Conservation (phyloP, 2,113 vertebrate genomes). For the Emydocephalus ijimae region DNA sequence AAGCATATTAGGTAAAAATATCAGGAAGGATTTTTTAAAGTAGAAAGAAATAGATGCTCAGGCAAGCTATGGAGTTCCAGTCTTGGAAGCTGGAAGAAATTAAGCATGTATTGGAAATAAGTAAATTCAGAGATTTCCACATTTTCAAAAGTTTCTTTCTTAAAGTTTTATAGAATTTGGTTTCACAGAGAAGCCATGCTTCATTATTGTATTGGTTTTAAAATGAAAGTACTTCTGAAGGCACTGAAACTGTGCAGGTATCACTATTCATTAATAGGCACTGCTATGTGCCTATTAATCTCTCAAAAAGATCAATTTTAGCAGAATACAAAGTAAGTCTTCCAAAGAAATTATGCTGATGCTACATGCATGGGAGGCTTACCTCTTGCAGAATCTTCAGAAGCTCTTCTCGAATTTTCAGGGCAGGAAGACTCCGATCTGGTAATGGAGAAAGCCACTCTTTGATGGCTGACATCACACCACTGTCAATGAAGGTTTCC, state of each 20-base stretch:
- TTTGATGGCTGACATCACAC: slow-evolving; percentile 97
- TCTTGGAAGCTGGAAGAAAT: background rate
- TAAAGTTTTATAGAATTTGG: background rate
- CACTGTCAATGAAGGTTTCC: slow-evolving; percentile 98
- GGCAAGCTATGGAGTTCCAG: background rate
- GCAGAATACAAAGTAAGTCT: background rate
- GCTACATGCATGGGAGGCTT: slow-evolving; percentile 39
- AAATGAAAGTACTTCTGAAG: background rate
- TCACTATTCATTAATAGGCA: no score
- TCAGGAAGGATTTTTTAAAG: background rate
- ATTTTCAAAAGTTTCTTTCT: background rate
- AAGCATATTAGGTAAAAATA: background rate
- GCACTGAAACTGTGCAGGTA: background rate
- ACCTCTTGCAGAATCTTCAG: slow-evolving; percentile 95
- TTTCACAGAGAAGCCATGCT: background rate
- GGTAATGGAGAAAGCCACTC: slow-evolving; percentile 98
- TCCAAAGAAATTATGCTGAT: background rate
- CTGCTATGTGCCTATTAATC: background rate
- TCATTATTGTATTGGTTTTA: background rate
- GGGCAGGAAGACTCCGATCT: slow-evolving; percentile 90
- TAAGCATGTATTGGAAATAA: background rate
- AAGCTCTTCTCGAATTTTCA: slow-evolving; percentile 91
- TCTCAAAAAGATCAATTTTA: background rate
- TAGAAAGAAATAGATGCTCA: background rate
- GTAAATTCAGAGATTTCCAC: background rate